Base-by-base conservation (phyloP, 2,888 invertebrate species). In the Andrena dorsata region DNA sequence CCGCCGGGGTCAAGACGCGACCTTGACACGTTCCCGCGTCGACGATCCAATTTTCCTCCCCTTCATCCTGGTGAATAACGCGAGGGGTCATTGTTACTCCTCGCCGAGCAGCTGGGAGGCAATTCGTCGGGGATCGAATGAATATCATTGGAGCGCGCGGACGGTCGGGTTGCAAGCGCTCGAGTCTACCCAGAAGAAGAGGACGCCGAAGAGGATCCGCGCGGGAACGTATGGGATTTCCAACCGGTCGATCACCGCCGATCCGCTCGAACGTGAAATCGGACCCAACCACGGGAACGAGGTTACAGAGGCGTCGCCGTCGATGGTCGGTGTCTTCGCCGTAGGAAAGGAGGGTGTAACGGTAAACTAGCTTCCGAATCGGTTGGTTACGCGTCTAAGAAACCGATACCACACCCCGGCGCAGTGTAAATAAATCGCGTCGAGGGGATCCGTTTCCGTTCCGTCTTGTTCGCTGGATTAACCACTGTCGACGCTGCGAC, bases 141-240 rank as follows among this genome's bases (percentile, higher is more conserved):
- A 78, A 82, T 85, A 80, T 80, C 74, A 49, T 61, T 66, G 60
- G 26, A 26, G 28, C 28, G 66, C 51, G 20, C 71, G 64, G 23
- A 65, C 75, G 76, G 66, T 85, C 80, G 69, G 65, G 72, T 88
- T 84, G 78, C 86, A 74, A 20, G 72, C 20, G 72, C 20, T 13
- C 13, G 41, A 30, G 53, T 51, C 51, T 20, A 20, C 26, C 7
- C 7, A 23, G 66, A 68, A 66, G 81, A 69, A 80, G 60, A 70
- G 73, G 65, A 66, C 58, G 60, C 16, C 75, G 75, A 87, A 89
- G 86, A 80, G 80, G 82, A 90, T 90, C 86, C 88, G 85, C 87
- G 85, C 86, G 89, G 86, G 88, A 89, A 90, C 84, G 84, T 85
- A 87, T 88, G 90, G 75, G 83, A 89, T 90, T 90, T 85, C 87